Evolutionary conservation across 2,888 invertebrate genomes (phyloP), one percentile per base, ranked within the genome.

Genomic region (Yponomeuta malinellus): DNA sequence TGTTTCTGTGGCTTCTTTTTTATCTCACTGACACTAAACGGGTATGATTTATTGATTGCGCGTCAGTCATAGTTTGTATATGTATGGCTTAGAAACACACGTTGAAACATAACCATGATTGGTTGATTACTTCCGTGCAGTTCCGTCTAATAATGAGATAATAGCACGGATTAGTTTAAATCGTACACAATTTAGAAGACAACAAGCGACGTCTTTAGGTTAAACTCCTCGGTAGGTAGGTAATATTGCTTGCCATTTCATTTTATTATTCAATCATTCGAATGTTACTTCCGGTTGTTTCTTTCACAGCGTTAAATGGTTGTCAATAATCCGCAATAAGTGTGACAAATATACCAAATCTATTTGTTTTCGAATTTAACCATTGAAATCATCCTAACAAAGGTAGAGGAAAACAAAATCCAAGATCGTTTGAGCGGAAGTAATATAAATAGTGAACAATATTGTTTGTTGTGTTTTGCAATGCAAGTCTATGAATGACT

Each of bases 401-500:
- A 67, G 31, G 15, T 33, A 37, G 67, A 15, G 67, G 15, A 43
- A 33, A 33, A 67, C 23, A 67, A 67, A 29, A 66, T 67, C 37
- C 64, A 64, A 67, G 37, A n/a, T 43, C 43, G 33, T 37, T 52
- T 48, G 33, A 37, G 52, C 68, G 68, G 68, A 68, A 68, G 52
- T 68, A 12, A 52, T 52, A 52, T 23, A 23, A 52, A 52, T 52
- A 31, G 31, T 31, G 43, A 68, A 23, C n/a, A 65, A 65, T 65
- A 65, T 65, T 29, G 64, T 64, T 6, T 64, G n/a, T 10, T 68
- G 29, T 68, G 52, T 68, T 68, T 68, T 68, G 68, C 12, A 68
- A 68, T 68, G 48, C 59, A 68, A 48, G 29, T 29, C 29, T 68
- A 68, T 68, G 68, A 68, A 68, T 68, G 68, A 12, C 48, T 68